Conservation (phyloP, 2,797 vertebrate genomes). For the Hydrophis major region DNA sequence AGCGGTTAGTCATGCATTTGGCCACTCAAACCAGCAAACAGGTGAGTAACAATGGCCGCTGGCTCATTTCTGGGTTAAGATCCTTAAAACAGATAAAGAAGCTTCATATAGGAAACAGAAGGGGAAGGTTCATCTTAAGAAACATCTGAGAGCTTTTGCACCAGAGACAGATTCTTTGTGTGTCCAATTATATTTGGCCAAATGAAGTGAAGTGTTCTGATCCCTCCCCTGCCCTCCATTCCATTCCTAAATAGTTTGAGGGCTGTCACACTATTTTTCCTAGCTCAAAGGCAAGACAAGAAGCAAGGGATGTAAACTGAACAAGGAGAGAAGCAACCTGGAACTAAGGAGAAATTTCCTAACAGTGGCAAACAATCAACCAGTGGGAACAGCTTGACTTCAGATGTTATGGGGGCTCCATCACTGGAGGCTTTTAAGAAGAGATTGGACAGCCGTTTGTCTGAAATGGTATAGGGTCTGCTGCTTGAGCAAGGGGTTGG, state of each 20-base stretch:
- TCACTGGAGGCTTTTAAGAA: background rate
- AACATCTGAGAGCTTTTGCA: too few relatives aligned
- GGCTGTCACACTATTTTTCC: background rate
- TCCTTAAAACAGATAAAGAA: background rate
- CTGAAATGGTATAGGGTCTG: background rate
- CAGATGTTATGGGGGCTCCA: background rate
- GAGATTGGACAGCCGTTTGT: background rate
- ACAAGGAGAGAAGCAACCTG: background rate
- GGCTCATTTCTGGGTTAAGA: background rate
- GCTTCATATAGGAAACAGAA: background rate
- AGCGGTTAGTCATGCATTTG: background rate
- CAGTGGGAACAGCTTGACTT: background rate
- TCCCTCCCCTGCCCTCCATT: too few relatives aligned
- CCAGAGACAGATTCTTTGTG: too few relatives aligned
- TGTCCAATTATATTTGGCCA: too few relatives aligned
- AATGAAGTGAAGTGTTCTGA: too few relatives aligned
- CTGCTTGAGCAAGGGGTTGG: background rate
- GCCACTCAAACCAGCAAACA: background rate
- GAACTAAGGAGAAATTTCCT: background rate
- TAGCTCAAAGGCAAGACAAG: background rate
- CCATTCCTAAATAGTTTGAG: background rate
- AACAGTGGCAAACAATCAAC: background rate
- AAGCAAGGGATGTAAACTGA: background rate
- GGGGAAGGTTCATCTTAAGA: too few relatives aligned
- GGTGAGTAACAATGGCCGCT: background rate